phyloP scores from a whole-genome alignment of 1,140 invertebrate genomes.

The Calycopis cecrops region DNA sequence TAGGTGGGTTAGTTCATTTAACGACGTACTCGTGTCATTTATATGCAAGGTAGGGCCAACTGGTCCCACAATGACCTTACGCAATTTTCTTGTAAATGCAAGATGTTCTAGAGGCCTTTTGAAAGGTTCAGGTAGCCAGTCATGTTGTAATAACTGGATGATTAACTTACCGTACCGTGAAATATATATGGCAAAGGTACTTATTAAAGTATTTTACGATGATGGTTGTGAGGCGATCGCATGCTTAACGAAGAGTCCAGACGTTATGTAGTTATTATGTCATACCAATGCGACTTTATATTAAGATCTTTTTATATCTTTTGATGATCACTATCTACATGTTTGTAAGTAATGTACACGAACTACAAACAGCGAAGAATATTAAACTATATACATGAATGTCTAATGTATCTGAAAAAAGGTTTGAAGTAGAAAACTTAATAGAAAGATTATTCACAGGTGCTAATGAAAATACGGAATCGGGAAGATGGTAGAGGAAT shows the following conservation, averaged over 20 bases:
- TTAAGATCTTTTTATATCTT: conserved; percentile 7
- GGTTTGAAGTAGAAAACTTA: conserved; percentile 30
- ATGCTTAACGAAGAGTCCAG: conserved; percentile 28
- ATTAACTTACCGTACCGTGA: conserved; percentile 34
- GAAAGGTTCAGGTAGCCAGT: conserved; percentile 47
- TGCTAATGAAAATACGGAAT: conserved; percentile 56
- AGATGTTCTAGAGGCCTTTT: conserved; percentile 53
- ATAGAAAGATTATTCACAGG: conserved; percentile 65
- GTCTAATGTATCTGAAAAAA: conserved; percentile 25
- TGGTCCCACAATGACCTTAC: conserved; percentile 47
- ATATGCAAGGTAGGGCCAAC: conserved; percentile 49
- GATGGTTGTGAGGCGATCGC: conserved; percentile 22
- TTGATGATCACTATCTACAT: conserved; percentile 33
- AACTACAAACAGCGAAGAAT: conserved; percentile 37
- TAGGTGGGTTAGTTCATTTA: conserved; percentile 35
- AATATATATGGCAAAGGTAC: conserved; percentile 23
- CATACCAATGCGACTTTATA: conserved; percentile 20
- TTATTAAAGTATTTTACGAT: conserved; percentile 22
- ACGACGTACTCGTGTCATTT: conserved; percentile 49
- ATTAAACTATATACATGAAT: conserved; percentile 45
- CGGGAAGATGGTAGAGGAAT: conserved; percentile 28
- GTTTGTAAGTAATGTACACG: conserved; percentile 12
- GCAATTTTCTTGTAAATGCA: conserved; percentile 54
- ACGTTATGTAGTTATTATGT: conserved; percentile 16
- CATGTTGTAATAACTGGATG: conserved; percentile 39